Percentiles rank a stretch among this genome's conserved stretches.
Conservation (phyloP, 2,888 invertebrate species). For the Epirrhoe alternata region DNA sequence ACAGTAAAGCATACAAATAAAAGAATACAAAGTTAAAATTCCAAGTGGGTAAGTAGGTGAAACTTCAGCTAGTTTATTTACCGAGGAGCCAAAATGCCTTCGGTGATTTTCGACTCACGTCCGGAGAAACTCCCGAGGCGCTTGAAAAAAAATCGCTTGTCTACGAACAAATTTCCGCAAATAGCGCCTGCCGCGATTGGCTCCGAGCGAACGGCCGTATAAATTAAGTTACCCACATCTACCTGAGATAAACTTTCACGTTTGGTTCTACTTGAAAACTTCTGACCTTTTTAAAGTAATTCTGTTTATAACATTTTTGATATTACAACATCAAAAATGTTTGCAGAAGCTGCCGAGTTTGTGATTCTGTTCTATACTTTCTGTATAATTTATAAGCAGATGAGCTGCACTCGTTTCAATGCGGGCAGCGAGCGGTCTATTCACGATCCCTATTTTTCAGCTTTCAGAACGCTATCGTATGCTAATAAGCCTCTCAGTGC, state of each 20-base stretch:
- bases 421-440: slow-evolving; percentile 56
- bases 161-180: slow-evolving; percentile 68
- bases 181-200: slow-evolving; percentile 62
- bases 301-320: slow-evolving; percentile 42
- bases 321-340: slow-evolving; percentile 50
- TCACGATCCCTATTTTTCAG: slow-evolving; percentile 64
- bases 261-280: slow-evolving; percentile 49
- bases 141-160: slow-evolving; percentile 65
- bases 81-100: slow-evolving; percentile 47
- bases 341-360: slow-evolving; percentile 49
- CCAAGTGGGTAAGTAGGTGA: slow-evolving; percentile 39
- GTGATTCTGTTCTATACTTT: slow-evolving; percentile 59
- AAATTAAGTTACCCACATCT: slow-evolving; percentile 71
- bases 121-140: slow-evolving; percentile 51
- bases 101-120: slow-evolving; percentile 66
- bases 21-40: slow-evolving; percentile 29
- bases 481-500: slow-evolving; percentile 68
- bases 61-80: slow-evolving; percentile 50
- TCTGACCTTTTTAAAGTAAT: slow-evolving; percentile 34
- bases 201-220: slow-evolving; percentile 58
- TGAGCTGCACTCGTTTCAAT: slow-evolving; percentile 68
- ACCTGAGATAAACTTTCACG: slow-evolving; percentile 59
- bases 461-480: slow-evolving; percentile 68
- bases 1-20: slow-evolving; percentile 22
- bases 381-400: slow-evolving; percentile 72